Evolutionary conservation across 2,888 invertebrate genomes (phyloP).

Genomic region (Thelaira solivaga): DNA sequence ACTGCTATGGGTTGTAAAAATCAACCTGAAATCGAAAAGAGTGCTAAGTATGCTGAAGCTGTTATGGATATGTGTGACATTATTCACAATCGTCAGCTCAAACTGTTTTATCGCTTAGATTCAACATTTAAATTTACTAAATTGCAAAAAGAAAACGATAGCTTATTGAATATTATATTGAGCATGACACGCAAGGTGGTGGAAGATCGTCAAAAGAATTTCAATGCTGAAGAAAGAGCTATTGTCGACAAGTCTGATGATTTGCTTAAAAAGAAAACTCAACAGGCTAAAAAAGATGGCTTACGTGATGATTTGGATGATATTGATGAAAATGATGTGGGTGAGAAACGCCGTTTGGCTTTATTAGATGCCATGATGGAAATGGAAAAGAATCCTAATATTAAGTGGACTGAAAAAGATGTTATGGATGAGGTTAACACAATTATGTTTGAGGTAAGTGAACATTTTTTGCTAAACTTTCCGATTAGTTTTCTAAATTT

Average conservation of each 20-base stretch:
- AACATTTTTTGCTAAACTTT: not conserved
- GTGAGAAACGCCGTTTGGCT: conserved; percentile 87
- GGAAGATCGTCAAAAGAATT: conserved; percentile 81
- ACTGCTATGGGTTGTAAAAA: conserved; percentile 90
- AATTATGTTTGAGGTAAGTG: conserved; percentile 86
- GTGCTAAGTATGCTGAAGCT: conserved; percentile 89
- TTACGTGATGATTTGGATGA: conserved; percentile 88
- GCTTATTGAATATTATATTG: conserved; percentile 84
- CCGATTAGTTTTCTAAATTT: not conserved
- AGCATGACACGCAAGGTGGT: conserved; percentile 85
- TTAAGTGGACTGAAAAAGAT: conserved; percentile 84
- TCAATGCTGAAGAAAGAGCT: conserved; percentile 72
- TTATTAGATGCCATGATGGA: conserved; percentile 93
- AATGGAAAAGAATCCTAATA: conserved; percentile 85
- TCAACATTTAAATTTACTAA: conserved; percentile 84
- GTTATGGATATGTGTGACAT: conserved; percentile 93
- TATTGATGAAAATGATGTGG: conserved; percentile 88
- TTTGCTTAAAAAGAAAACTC: conserved; percentile 63
- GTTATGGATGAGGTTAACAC: conserved; percentile 92
- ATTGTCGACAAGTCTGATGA: conserved; percentile 74
- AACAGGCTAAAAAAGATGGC: conserved; percentile 76
- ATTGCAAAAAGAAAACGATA: conserved; percentile 83
- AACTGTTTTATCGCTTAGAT: conserved; percentile 85
- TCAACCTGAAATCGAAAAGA: conserved; percentile 83
- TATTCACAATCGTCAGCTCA: conserved; percentile 86